phyloP scores from a whole-genome alignment of 2,888 invertebrate species.

The Lepidochrysops patricia region DNA sequence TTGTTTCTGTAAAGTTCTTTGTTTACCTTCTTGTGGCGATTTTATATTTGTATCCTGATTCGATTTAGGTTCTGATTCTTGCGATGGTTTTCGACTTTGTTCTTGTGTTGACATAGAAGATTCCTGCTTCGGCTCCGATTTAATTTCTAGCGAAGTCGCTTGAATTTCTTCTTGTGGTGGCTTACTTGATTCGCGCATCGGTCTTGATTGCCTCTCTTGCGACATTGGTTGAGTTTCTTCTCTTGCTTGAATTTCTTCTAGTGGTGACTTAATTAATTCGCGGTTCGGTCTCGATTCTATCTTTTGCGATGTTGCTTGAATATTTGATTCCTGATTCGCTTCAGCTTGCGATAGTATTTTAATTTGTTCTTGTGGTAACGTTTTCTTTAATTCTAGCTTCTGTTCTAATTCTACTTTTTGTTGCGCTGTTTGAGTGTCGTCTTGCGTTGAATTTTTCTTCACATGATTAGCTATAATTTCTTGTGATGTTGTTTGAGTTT shows the following conservation, averaged over 20 bases:
- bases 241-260: not conserved
- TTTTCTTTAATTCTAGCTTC: not conserved
- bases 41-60: not conserved
- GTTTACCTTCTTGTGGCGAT: not conserved
- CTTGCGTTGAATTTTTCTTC: not conserved
- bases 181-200: not conserved
- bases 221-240: not conserved
- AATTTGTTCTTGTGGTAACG: not conserved
- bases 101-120: not conserved
- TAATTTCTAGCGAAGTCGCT: not conserved
- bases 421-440: not conserved
- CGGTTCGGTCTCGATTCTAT: not conserved
- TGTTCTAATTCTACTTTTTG: not conserved
- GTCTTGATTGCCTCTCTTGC: not conserved
- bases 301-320: not conserved
- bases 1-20: not conserved
- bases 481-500: not conserved
- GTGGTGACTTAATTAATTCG: not conserved
- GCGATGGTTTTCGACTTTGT: not conserved
- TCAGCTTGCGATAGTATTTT: not conserved
- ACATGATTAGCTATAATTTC: not conserved
- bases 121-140: not conserved
- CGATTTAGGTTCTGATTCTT: not conserved
- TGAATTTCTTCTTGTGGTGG: not conserved
- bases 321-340: not conserved